Evolutionary conservation across 2,113 vertebrate genomes (phyloP).

Genomic region (Sclerurus mexicanus): DNA sequence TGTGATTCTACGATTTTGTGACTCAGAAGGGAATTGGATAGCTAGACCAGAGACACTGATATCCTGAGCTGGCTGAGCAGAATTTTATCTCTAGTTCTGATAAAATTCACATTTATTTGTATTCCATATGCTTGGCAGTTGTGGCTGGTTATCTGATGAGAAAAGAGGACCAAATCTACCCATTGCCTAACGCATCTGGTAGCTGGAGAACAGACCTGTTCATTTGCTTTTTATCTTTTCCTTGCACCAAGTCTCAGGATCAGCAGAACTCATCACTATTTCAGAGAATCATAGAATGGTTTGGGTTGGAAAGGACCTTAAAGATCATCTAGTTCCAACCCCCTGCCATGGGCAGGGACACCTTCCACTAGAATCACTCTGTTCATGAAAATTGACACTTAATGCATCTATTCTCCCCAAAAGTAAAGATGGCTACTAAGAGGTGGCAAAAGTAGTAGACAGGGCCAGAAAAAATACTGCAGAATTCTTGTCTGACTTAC

Average conservation of each 20-base stretch:
- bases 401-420: constrained; percentile 32
- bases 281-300: neutral
- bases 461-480: neutral
- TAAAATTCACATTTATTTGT: neutral
- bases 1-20: neutral
- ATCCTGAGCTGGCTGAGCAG: neutral
- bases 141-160: neutral
- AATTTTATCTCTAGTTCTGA: neutral
- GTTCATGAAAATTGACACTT: constrained; percentile 59
- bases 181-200: neutral
- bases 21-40: neutral
- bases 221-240: neutral
- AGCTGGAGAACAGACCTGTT: neutral
- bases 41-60: neutral
- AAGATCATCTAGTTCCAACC: neutral
- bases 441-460: constrained; percentile 17
- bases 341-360: neutral
- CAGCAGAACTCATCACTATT: neutral
- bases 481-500: constrained; percentile 43
- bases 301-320: neutral
- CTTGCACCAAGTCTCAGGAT: neutral
- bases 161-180: neutral
- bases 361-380: neutral
- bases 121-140: neutral
- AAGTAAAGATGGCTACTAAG: constrained; percentile 26